Evolutionary conservation across 2,888 invertebrate species (phyloP).

Genomic region (Nephrocerus scutellatus): DNA sequence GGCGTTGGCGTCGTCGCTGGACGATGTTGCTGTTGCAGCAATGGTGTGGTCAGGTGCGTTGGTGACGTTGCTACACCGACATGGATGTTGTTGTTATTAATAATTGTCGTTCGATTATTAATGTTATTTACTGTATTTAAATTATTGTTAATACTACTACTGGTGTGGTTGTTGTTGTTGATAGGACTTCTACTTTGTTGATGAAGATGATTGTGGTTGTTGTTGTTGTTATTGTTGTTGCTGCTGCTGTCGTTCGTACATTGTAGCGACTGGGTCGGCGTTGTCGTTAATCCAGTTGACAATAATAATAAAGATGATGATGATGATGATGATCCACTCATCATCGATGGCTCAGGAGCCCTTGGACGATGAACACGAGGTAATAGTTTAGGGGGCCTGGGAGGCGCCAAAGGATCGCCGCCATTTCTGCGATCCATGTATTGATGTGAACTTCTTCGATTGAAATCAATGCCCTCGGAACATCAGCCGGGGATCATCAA

Average conservation of each 20-base stretch:
- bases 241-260: constrained; percentile 29
- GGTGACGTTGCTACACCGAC: no score
- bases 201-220: no score
- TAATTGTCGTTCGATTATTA: constrained; percentile 1
- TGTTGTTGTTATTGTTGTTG: constrained; percentile 23
- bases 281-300: constrained; percentile 45
- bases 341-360: constrained; percentile 55
- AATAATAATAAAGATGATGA: constrained; percentile 40
- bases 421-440: constrained; percentile 69
- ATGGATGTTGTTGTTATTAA: constrained; percentile 14
- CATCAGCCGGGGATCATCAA: constrained; percentile 57
- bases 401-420: constrained; percentile 68
- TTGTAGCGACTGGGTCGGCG: constrained; percentile 25
- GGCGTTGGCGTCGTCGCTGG: constrained; percentile 15
- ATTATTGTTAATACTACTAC: constrained; percentile 28
- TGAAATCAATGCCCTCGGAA: constrained; percentile 48
- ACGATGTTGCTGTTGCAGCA: constrained; percentile 25
- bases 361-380: constrained; percentile 59
- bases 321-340: constrained; percentile 42
- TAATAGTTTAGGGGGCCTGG: constrained; percentile 66
- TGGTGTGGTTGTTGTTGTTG: no score
- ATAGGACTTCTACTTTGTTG: no score
- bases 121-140: background rate
- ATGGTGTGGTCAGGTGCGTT: no score
- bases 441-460: constrained; percentile 32